Evolutionary conservation across 2,888 invertebrate species (phyloP).

Genomic region (Rhamnusium bicolor): DNA sequence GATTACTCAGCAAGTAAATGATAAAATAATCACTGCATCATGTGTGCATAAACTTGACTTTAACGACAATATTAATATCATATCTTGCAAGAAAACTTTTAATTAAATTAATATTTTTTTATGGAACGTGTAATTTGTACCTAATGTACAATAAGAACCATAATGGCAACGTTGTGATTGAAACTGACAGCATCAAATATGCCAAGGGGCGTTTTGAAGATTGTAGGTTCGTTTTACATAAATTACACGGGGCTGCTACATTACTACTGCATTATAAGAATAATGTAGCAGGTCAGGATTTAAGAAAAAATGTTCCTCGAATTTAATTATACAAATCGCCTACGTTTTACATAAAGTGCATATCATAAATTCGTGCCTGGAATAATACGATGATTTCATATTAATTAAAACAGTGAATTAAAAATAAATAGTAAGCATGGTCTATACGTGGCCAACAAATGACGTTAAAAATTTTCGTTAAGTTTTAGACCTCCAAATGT

Average conservation of each 20-base stretch:
- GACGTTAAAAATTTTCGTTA: too few relatives aligned
- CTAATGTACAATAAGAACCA: too few relatives aligned
- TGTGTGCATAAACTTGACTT: too few relatives aligned
- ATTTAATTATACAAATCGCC: background rate
- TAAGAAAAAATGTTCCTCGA: background rate
- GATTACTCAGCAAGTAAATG: too few relatives aligned
- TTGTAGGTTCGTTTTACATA: slow-evolving; percentile 18
- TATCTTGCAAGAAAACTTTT: background rate
- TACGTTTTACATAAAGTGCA: background rate
- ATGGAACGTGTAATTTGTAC: background rate
- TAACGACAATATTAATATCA: background rate
- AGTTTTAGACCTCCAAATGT: too few relatives aligned
- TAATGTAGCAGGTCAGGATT: background rate
- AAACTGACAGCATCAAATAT: slow-evolving; percentile 16
- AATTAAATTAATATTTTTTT: background rate
- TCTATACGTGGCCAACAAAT: too few relatives aligned
- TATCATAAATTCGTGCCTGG: background rate
- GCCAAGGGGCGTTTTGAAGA: background rate
- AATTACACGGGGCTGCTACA: slow-evolving; percentile 22
- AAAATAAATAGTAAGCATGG: too few relatives aligned
- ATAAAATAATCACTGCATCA: too few relatives aligned
- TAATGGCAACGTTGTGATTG: slow-evolving; percentile 23
- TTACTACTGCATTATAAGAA: background rate
- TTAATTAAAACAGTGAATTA: too few relatives aligned
- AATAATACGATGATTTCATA: background rate